Percentiles rank a stretch among this genome's conserved stretches.
These are phyloP conservation scores for Campopleginae sp. DNA, from an alignment of 2,888 invertebrate species.

Conservation along the genomic window DNA sequence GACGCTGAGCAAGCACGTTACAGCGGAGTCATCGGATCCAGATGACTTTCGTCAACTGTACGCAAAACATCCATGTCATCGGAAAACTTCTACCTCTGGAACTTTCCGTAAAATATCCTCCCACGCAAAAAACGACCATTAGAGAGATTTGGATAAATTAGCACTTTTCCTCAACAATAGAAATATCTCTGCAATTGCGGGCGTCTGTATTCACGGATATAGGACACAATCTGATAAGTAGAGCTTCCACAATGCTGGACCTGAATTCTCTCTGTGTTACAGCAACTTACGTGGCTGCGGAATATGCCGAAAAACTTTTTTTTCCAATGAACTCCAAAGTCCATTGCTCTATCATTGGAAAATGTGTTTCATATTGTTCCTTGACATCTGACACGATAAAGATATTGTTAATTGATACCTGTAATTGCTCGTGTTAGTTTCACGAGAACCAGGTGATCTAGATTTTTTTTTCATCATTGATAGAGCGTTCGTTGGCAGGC, in stretches of 20 bases:
- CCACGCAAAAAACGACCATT: background rate
- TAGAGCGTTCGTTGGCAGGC: background rate
- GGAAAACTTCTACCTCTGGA: background rate
- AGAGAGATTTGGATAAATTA: background rate
- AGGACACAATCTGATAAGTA: background rate
- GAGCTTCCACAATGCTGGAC: background rate
- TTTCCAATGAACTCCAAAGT: background rate
- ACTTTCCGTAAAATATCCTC: background rate
- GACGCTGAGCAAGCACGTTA: background rate
- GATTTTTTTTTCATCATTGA: background rate
- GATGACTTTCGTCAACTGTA: conserved; percentile 27
- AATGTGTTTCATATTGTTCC: background rate
- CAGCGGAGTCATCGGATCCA: background rate
- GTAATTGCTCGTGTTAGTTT: background rate
- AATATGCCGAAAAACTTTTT: background rate
- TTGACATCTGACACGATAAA: background rate
- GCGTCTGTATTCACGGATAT: too few species aligned
- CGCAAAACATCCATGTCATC: background rate
- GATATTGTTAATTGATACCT: background rate
- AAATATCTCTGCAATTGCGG: background rate
- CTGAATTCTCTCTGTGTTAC: background rate
- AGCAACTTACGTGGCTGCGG: background rate
- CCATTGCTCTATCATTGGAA: background rate
- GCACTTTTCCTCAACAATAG: background rate
- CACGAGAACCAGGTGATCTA: background rate